Percentiles rank a stretch among this genome's conserved stretches.
phyloP scores from a whole-genome alignment of 2,113 vertebrate species.

The Chamaea fasciata region DNA sequence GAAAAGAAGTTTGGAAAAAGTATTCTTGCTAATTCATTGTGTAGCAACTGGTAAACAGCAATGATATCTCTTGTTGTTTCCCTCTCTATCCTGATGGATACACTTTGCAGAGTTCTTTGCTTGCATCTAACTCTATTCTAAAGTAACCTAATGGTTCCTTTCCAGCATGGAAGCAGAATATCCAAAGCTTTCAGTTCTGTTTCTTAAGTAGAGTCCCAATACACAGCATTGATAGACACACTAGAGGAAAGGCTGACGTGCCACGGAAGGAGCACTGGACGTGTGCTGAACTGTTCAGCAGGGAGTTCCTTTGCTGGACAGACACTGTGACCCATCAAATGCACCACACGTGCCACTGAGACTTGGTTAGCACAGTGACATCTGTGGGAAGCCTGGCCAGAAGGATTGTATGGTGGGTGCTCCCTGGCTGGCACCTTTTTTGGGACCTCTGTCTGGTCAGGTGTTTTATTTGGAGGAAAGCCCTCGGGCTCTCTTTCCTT shows the following conservation, averaged over 20 bases:
- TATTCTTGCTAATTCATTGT: not conserved
- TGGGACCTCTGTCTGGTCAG: not conserved
- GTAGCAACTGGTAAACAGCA: not conserved
- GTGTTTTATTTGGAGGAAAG: not conserved
- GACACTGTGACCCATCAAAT: not conserved
- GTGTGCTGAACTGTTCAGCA: not conserved
- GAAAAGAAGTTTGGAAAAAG: not conserved
- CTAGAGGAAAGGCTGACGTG: not conserved
- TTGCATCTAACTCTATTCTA: not conserved
- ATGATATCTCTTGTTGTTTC: not conserved
- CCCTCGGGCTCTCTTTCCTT: not conserved
- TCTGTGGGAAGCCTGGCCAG: not conserved
- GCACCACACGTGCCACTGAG: fast-evolving
- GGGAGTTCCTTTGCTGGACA: not conserved
- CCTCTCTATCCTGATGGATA: not conserved
- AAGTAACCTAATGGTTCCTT: not conserved
- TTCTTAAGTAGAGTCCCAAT: not conserved
- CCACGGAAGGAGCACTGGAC: fast-evolving
- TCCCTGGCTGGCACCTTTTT: not conserved
- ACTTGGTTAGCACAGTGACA: not conserved
- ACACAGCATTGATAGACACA: not conserved
- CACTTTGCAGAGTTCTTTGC: not conserved
- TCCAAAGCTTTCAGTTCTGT: not conserved
- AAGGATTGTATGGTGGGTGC: not conserved
- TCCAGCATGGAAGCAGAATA: not conserved